These are phyloP conservation scores for Sturmia bella DNA, from an alignment of 2,888 invertebrate species.

Conservation along the genomic window DNA sequence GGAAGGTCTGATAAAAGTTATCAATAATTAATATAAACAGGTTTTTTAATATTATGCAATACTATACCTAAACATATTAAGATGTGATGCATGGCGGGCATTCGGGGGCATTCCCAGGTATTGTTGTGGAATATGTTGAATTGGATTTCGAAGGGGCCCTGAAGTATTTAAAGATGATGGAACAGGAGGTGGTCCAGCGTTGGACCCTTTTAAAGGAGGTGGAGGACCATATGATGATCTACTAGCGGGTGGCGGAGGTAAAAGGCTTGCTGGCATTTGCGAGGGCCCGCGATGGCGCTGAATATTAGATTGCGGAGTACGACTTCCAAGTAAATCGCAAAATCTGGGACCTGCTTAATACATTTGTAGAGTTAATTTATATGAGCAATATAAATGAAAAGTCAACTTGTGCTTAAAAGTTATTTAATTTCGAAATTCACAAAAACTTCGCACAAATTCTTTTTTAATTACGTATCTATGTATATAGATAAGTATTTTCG, in stretches of 20 bases:
- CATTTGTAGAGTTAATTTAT: neutral
- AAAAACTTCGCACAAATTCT: no score
- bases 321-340: conserved; percentile 73
- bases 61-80: conserved; percentile 79
- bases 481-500: no score
- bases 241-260: conserved; percentile 72
- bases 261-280: conserved; percentile 69
- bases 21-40: conserved; percentile 4
- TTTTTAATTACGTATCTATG: no score
- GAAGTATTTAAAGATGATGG: conserved; percentile 45
- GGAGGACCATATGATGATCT: conserved; percentile 81
- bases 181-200: conserved; percentile 69
- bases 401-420: no score
- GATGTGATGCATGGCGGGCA: conserved; percentile 78
- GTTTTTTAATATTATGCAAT: neutral
- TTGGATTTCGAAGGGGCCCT: conserved; percentile 47
- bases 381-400: no score
- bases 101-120: conserved; percentile 74
- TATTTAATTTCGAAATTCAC: no score
- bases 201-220: conserved; percentile 77
- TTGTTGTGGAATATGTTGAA: conserved; percentile 63
- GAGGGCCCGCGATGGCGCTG: conserved; percentile 74
- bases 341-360: conserved; percentile 74
- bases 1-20: conserved; percentile 75
- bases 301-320: conserved; percentile 49